Evolutionary conservation across 1,140 invertebrate genomes (phyloP).

Genomic region (Leucophenga varia): DNA sequence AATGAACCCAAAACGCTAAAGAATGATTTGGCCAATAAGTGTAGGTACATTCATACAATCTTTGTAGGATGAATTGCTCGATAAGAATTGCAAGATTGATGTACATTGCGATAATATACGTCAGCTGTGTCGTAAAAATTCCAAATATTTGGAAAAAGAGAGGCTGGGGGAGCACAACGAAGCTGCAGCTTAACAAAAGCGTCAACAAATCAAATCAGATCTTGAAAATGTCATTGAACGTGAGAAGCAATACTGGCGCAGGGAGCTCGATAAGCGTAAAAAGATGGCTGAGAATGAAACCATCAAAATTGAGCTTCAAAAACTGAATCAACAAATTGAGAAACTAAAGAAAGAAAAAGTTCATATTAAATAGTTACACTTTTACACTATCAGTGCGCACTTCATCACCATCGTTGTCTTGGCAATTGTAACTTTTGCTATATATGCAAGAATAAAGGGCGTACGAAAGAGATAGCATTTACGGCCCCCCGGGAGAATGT

Average conservation of each 20-base stretch:
- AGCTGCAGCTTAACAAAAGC: no score
- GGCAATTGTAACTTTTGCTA: no score
- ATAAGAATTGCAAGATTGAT: constrained; percentile 53
- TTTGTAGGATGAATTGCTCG: constrained; percentile 51
- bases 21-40: constrained; percentile 53
- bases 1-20: constrained; percentile 53
- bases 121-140: constrained; percentile 48
- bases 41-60: constrained; percentile 44
- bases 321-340: no score
- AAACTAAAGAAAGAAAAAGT: no score
- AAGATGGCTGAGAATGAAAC: constrained; percentile 59
- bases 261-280: constrained; percentile 60
- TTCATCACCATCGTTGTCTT: no score
- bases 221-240: constrained; percentile 54
- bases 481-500: no score
- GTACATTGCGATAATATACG: constrained; percentile 45
- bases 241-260: constrained; percentile 54
- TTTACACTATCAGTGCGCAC: no score
- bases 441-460: no score
- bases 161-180: constrained; percentile 37
- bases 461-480: no score
- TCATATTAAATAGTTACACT: no score
- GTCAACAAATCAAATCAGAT: constrained; percentile 53
- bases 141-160: constrained; percentile 44
- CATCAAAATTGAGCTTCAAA: constrained; percentile 59